Conservation (phyloP, 1,140 invertebrate genomes). For the Andrena cerasifolii region DNA sequence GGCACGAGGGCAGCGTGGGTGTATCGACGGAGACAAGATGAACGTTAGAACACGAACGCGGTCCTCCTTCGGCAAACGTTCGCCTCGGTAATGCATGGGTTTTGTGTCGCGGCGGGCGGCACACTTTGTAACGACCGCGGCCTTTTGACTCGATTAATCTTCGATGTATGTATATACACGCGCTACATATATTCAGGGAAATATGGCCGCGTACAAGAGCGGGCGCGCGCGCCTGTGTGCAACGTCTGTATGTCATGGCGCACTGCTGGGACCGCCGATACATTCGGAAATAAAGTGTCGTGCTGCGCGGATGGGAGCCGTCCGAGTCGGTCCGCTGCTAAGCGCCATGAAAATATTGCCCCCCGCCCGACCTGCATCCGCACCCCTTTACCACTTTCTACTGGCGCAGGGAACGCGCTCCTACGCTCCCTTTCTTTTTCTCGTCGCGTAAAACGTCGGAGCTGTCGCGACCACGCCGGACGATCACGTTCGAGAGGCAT, state of each 20-base stretch:
- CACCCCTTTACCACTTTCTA: conserved; percentile 52
- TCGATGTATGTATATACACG: conserved; percentile 77
- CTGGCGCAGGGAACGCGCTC: not conserved
- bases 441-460: not conserved
- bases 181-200: conserved; percentile 56
- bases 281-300: conserved; percentile 79
- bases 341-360: conserved; percentile 53
- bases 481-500: too few relatives aligned
- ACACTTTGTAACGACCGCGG: conserved; percentile 81
- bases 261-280: conserved; percentile 75
- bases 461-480: too few relatives aligned
- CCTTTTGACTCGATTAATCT: conserved; percentile 82
- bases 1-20: conserved; percentile 70
- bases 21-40: conserved; percentile 76
- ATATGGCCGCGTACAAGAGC: conserved; percentile 26
- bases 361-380: conserved; percentile 40
- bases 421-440: not conserved
- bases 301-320: conserved; percentile 69
- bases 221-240: not conserved
- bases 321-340: conserved; percentile 33
- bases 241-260: conserved; percentile 55
- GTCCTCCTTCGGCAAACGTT: conserved; percentile 71
- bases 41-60: conserved; percentile 77
- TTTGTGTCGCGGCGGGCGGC: conserved; percentile 81
- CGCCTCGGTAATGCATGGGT: conserved; percentile 78